phyloP scores from a whole-genome alignment of 1,140 invertebrate genomes.

The Pogonognathellus flavescens region DNA sequence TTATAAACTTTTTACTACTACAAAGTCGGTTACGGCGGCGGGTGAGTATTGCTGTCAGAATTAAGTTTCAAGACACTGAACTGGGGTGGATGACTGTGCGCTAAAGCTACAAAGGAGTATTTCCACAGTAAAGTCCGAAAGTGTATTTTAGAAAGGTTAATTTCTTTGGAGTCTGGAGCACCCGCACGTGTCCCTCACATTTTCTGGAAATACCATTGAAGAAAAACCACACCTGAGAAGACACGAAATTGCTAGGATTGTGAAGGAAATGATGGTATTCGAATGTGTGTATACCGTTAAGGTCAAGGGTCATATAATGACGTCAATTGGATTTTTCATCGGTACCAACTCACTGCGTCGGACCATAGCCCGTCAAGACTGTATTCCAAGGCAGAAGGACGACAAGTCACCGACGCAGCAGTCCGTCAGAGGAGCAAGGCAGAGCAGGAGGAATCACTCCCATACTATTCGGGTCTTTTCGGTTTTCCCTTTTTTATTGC shows the following conservation, averaged over 20 bases:
- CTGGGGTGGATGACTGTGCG: neutral
- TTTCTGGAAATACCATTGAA: slow-evolving; percentile 31
- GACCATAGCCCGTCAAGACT: slow-evolving; percentile 42
- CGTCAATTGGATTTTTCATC: slow-evolving; percentile 60
- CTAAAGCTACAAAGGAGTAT: neutral
- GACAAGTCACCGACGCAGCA: slow-evolving; percentile 46
- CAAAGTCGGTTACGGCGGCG: too few species aligned
- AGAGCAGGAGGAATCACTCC: slow-evolving; percentile 46
- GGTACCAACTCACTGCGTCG: slow-evolving; percentile 44
- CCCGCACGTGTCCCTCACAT: slow-evolving; percentile 56
- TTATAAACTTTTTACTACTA: slow-evolving; percentile 23
- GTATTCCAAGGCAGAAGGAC: slow-evolving; percentile 1
- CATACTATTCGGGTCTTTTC: slow-evolving; percentile 13
- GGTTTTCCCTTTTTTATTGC: slow-evolving; percentile 37
- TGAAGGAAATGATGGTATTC: slow-evolving; percentile 22
- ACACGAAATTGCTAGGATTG: slow-evolving; percentile 36
- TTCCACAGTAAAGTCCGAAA: neutral
- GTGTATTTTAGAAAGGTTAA: slow-evolving; percentile 1
- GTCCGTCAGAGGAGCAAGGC: slow-evolving; percentile 19
- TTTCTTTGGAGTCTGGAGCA: neutral
- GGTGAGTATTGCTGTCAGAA: too few species aligned
- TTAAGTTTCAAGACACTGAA: neutral
- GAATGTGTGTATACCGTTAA: slow-evolving; percentile 55
- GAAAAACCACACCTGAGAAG: slow-evolving; percentile 53
- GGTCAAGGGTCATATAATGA: slow-evolving; percentile 61